Base-by-base conservation (phyloP, 1,140 invertebrate genomes). In the Battus philenor region DNA sequence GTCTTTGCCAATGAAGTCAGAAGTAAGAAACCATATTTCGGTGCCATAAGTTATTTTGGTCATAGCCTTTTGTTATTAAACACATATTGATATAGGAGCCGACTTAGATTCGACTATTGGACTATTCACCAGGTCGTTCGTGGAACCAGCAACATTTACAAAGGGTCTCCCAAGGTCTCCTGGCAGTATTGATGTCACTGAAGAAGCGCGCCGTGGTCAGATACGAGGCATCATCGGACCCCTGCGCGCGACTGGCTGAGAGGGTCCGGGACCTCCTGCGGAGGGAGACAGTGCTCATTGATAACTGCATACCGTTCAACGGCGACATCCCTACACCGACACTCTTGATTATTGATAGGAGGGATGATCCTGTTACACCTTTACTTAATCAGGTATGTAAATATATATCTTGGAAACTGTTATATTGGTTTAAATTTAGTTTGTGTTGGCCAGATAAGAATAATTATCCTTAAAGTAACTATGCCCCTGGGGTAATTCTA, bases 361-460 rank as follows among this genome's bases (percentile, higher is more conserved):
- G 94, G 64, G 94, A 96, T 79, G 98, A 99, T 89, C 93, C 97
- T 0, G 92, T 99, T 0, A 99, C 98, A 1, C 98, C 98, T 0
- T 81, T 99, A 31, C 81, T 99, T n/a, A 98, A 96, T 87, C 98
- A 97, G 87, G 89, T 88, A 64, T 17, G 36, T 24, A 8, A 7
- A 4, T 4, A 7, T 22, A 22, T 3, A 4, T 4, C 20, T 22
- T 4, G 20, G 3, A 3, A 22, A 4, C n/a, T n/a, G n/a, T n/a
- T n/a, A n/a, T n/a, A n/a, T n/a, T n/a, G n/a, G n/a, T n/a, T n/a
- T n/a, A n/a, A n/a, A n/a, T n/a, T n/a, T n/a, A n/a, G n/a, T n/a
- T n/a, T n/a, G n/a, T n/a, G n/a, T n/a, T n/a, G n/a, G n/a, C n/a
- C n/a, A n/a, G n/a, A n/a, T n/a, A n/a, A n/a, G n/a, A n/a, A n/a